Evolutionary conservation across 2,888 invertebrate genomes (phyloP), one percentile per base, ranked within the genome.

Genomic region (Eupithecia abbreviata): DNA sequence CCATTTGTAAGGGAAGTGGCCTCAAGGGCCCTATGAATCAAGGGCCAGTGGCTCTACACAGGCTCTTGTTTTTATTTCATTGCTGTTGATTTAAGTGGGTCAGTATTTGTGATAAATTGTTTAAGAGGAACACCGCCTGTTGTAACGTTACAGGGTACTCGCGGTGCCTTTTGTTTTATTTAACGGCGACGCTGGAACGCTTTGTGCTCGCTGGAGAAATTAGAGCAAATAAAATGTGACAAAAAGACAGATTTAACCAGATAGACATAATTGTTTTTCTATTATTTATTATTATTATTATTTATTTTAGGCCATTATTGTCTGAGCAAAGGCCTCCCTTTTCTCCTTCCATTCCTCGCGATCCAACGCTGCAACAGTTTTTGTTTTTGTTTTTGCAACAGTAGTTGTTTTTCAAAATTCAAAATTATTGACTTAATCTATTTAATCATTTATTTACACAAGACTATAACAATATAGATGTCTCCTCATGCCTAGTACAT

Each of bases 1-100:
- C 81, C 81, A 84, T 83, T 84, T 83, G 84, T 81, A 76, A 80
- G 77, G 69, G 78, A 81, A 84, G 83, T 81, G 82, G 79, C 78
- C 84, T 80, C 83, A 65, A 77, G 81, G 77, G 84, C 73, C 79
- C 78, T 73, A 81, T 83, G 82, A 79, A 81, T 84, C 82, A 80
- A 79, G 81, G 69, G 71, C 74, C 65, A 45, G 74, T 75, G 80
- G 75, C 62, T 71, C 75, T 78, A 73, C 74, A 43, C 30, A 66
- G 42, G n/a, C 74, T 66, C 78, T 78, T 76, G 72, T 76, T 78
- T 78, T 76, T 74, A 74, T 74, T 76, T 71, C 70, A 75, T 51
- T 75, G 55, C 30, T 15, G 71, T 47, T 41, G 30, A 18, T 69
- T 47, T 47, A 66, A 66, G 66, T 62, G 66, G 47, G 47, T 18